These are phyloP conservation scores for Trissolcus brochymenae DNA, from an alignment of 2,888 invertebrate genomes.

Conservation along the genomic window DNA sequence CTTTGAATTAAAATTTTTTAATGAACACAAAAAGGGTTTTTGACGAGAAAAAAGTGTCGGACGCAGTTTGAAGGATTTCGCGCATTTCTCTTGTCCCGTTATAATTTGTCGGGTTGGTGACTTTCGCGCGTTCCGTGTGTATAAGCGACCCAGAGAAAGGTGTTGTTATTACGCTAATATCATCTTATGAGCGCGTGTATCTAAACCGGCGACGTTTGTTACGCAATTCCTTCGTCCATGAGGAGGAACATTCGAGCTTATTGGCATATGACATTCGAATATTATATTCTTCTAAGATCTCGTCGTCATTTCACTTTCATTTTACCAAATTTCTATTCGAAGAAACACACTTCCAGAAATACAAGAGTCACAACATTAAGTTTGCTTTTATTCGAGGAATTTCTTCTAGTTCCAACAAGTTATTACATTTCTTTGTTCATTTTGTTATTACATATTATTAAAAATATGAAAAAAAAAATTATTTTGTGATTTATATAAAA, in stretches of 20 bases:
- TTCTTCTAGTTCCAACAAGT: too few relatives aligned
- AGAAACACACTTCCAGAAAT: too few relatives aligned
- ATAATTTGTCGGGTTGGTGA: conserved; percentile 38
- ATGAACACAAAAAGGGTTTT: conserved; percentile 10
- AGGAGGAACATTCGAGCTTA: conserved; percentile 20
- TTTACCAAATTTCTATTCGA: too few relatives aligned
- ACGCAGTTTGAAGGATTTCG: conserved; percentile 31
- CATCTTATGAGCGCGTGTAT: conserved; percentile 30
- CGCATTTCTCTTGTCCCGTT: conserved; percentile 56
- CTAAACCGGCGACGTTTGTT: conserved; percentile 31
- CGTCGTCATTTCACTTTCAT: too few relatives aligned
- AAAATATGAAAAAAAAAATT: conserved; percentile 24
- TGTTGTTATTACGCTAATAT: conserved; percentile 53
- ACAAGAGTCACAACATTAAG: too few relatives aligned
- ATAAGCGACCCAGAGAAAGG: conserved; percentile 52
- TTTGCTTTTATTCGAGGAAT: too few relatives aligned
- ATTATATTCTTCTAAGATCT: too few relatives aligned
- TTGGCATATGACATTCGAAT: too few relatives aligned
- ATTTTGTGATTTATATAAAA: too few relatives aligned
- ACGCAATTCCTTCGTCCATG: conserved; percentile 31
- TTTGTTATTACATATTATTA: too few relatives aligned
- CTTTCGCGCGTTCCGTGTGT: conserved; percentile 47
- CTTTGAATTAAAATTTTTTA: conserved; percentile 1
- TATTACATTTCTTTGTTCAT: too few relatives aligned
- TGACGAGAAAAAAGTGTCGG: conserved; percentile 3